Percentiles rank a stretch among this genome's conserved stretches.
Evolutionary conservation across 2,113 vertebrate genomes (phyloP).

Genomic region (Rattus rattus): DNA sequence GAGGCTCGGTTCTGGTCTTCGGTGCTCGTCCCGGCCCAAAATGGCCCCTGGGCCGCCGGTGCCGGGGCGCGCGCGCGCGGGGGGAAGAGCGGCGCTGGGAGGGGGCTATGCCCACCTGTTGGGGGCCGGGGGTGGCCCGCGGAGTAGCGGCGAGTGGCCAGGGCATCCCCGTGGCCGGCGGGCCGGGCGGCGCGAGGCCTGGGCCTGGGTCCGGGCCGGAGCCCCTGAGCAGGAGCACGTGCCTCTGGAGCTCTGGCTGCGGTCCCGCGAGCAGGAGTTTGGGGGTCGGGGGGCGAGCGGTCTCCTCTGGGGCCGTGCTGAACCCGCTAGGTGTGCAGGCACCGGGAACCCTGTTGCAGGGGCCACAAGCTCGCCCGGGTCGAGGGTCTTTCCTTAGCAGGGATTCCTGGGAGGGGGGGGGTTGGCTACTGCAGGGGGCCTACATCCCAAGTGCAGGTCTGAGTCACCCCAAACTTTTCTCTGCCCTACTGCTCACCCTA

Average conservation of each 20-base stretch:
- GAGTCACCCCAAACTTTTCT: slow-evolving; percentile 42
- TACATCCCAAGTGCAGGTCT: background rate
- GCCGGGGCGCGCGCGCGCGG: background rate
- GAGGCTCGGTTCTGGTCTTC: background rate
- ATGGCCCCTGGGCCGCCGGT: slow-evolving; percentile 47
- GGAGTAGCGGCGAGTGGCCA: background rate
- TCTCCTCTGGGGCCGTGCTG: background rate
- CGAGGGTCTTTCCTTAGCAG: background rate
- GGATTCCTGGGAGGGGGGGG: background rate
- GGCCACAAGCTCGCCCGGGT: rapidly evolving
- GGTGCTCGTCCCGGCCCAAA: background rate
- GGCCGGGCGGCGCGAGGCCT: background rate
- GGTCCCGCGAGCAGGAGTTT: background rate
- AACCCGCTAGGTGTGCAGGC: background rate
- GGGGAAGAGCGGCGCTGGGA: background rate
- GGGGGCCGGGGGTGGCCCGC: slow-evolving; percentile 40
- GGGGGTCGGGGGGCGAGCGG: background rate
- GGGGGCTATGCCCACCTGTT: slow-evolving; percentile 72
- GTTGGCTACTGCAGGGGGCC: background rate
- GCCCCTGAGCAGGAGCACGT: slow-evolving; percentile 54
- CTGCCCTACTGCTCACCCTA: background rate
- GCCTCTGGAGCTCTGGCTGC: background rate
- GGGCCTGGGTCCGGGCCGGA: background rate
- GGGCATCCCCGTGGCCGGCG: background rate
- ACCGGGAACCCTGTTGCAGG: background rate